phyloP scores from a whole-genome alignment of 2,797 vertebrate species.

The Anisognathus igniventris region DNA sequence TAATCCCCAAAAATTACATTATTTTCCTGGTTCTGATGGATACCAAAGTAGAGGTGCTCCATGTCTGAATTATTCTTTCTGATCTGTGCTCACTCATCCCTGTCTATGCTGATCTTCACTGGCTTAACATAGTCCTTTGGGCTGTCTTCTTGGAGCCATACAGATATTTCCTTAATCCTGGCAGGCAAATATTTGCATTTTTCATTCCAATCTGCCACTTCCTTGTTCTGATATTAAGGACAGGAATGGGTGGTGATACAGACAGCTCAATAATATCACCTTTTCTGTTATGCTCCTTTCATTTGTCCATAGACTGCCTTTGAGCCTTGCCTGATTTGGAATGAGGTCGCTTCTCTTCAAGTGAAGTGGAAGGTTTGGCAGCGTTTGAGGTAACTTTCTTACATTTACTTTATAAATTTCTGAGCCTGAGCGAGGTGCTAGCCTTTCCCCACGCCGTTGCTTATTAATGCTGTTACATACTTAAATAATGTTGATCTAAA shows the following conservation, averaged over 20 bases:
- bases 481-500: neutral
- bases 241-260: rapidly evolving
- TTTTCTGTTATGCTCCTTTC: neutral
- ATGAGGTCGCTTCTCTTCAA: neutral
- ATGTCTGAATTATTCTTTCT: neutral
- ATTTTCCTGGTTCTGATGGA: neutral
- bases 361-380: neutral
- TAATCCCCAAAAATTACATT: neutral
- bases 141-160: neutral
- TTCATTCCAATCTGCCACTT: neutral
- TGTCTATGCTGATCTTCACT: neutral
- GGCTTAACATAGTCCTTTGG: neutral
- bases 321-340: neutral
- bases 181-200: neutral
- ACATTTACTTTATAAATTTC: neutral
- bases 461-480: too few species aligned
- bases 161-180: neutral
- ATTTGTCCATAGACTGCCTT: neutral
- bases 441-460: rapidly evolving
- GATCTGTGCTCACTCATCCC: neutral
- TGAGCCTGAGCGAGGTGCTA: rapidly evolving
- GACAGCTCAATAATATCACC: neutral
- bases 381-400: neutral
- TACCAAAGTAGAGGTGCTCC: neutral
- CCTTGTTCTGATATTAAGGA: neutral